A percentile compares a stretch with the other conserved stretches of the same genome.
phyloP scores from a whole-genome alignment of 2,888 invertebrate species.

The Eupithecia pulchellata region DNA sequence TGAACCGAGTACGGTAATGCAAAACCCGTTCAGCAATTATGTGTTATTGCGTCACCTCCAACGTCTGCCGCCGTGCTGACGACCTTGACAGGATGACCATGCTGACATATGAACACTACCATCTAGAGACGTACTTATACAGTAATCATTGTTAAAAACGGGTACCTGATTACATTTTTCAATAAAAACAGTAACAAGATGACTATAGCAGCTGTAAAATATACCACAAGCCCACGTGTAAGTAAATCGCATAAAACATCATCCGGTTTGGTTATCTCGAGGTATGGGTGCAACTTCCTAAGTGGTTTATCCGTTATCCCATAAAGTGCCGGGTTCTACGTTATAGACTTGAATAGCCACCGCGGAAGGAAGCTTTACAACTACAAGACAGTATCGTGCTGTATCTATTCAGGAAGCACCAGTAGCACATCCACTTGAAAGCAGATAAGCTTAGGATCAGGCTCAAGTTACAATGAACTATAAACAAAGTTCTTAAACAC shows the following conservation, averaged over 20 bases:
- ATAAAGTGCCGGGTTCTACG: constrained; percentile 42
- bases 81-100: constrained; percentile 70
- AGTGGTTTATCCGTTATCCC: constrained; percentile 75
- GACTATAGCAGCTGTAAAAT: constrained; percentile 34
- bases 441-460: constrained; percentile 69
- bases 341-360: constrained; percentile 54
- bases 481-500: constrained; percentile 51
- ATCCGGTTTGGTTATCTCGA: constrained; percentile 45
- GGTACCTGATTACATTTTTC: not conserved
- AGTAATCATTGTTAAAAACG: not conserved
- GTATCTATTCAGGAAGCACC: constrained; percentile 78
- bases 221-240: constrained; percentile 45
- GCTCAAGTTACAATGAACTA: constrained; percentile 64
- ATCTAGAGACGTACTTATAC: not conserved
- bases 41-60: constrained; percentile 67
- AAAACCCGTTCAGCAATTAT: constrained; percentile 68
- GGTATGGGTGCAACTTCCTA: constrained; percentile 65
- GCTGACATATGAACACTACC: constrained; percentile 27
- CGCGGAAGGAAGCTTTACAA: constrained; percentile 81
- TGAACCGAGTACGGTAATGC: constrained; percentile 64
- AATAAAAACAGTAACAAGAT: constrained; percentile 46
- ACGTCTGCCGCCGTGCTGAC: constrained; percentile 50
- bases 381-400: constrained; percentile 68
- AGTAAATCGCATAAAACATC: constrained; percentile 41
- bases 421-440: constrained; percentile 66